Conservation (phyloP, 2,113 vertebrate genomes). For the Mastomys coucha region DNA sequence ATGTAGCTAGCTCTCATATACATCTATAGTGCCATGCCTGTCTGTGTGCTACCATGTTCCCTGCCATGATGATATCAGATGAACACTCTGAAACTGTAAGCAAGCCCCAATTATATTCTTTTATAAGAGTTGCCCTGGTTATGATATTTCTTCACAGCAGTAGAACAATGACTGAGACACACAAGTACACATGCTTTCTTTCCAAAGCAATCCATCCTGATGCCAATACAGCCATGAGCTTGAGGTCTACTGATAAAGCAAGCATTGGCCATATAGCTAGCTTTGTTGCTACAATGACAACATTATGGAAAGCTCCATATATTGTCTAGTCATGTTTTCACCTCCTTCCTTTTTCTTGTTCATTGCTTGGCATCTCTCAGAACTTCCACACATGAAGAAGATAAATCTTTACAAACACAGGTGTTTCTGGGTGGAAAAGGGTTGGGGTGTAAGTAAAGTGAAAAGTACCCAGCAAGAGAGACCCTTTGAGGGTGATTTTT, state of each 20-base stretch:
- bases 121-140: not conserved
- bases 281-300: not conserved
- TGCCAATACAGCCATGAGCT: not conserved
- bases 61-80: not conserved
- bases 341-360: slow-evolving; percentile 41
- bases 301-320: slow-evolving; percentile 18
- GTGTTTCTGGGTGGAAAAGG: not conserved
- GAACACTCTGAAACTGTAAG: not conserved
- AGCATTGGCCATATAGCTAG: slow-evolving; percentile 3
- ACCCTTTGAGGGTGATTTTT: slow-evolving; percentile 14
- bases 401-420: not conserved
- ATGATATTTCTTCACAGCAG: not conserved
- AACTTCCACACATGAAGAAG: slow-evolving; percentile 39
- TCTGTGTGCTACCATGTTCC: not conserved
- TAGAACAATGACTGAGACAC: not conserved
- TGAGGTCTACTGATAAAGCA: not conserved
- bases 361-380: slow-evolving; percentile 5
- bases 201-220: not conserved
- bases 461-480: not conserved
- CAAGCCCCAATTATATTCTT: not conserved
- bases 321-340: not conserved
- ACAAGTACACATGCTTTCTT: not conserved
- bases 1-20: not conserved
- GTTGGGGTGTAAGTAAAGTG: not conserved
- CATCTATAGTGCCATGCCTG: not conserved